Base-by-base conservation (phyloP, 2,888 invertebrate genomes). In the Pollenia angustigena region DNA sequence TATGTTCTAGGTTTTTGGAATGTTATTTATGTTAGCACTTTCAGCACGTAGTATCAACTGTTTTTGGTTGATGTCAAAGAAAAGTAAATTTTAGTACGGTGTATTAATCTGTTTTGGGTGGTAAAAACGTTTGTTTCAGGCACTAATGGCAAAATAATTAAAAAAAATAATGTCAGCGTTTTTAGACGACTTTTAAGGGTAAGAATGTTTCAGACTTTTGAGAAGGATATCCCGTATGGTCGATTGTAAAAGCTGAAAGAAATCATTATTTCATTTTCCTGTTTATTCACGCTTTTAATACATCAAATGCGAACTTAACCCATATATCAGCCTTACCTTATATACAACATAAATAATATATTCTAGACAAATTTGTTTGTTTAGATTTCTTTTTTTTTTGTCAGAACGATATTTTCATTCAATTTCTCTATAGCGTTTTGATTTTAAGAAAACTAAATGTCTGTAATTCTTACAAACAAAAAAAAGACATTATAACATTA, bases 141-240 rank as follows among this genome's bases (percentile, higher is more conserved):
- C 78, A 79, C 83, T 79, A 64, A 78, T 72, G 78, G 78, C 58
- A 66, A 72, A 58, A 58, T 48, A 44, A 48, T 64, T 6, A 32
- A 32, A 60, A 58, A 10, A 69, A 4, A 48, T 23, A 62, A 11
- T 23, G 56, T 23, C 44, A 14, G 50, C 9, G 23, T 42, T 80
- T 74, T 48, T 42, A 52, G 66, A 52, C 40, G 52, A 79, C 18
- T 69, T 52, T 18, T 14, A 23, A 23, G 71, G 7, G 18, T 68
- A 46, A 48, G 12, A 52, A 60, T 9, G 12, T 23, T 48, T 8
- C 48, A 18, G 42, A 12, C 40, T 69, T 58, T 48, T 56, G 14
- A 14, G 18, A 40, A 50, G 4, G 7, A 46, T 58, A 42, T 60
- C 23, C 32, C 23, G 44, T 50, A 4, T 0, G 12, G 0, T 32